phyloP scores from a whole-genome alignment of 2,888 invertebrate genomes.

The Tipula helvola region DNA sequence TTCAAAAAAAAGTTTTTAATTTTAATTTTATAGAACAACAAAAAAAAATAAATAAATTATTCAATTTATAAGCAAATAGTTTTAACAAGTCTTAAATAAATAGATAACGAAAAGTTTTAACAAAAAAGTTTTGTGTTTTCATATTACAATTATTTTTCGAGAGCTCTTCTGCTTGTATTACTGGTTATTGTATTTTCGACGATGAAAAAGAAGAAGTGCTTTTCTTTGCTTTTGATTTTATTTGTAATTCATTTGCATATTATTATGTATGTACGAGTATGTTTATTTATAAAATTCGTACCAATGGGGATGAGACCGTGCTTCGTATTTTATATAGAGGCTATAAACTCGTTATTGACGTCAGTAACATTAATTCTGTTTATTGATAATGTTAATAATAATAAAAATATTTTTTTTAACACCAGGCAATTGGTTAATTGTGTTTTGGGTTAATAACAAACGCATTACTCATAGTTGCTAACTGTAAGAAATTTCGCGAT shows the following conservation, averaged over 20 bases:
- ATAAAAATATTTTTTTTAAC: too few species aligned
- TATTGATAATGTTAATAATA: too few species aligned
- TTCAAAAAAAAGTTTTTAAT: not conserved
- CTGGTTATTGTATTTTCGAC: not conserved
- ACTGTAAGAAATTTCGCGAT: too few species aligned
- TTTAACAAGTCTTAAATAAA: not conserved
- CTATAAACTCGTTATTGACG: too few species aligned
- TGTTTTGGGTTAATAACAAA: too few species aligned
- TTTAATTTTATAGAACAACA: not conserved
- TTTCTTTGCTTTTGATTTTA: not conserved
- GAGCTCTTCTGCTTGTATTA: not conserved
- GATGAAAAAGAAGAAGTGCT: not conserved
- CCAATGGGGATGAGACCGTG: too few species aligned
- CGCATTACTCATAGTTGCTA: too few species aligned
- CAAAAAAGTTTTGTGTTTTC: not conserved
- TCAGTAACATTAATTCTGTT: too few species aligned
- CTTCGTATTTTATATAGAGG: too few species aligned
- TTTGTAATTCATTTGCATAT: not conserved
- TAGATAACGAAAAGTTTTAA: not conserved
- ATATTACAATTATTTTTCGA: not conserved
- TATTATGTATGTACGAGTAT: not conserved
- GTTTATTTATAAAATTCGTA: too few species aligned
- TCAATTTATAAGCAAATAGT: not conserved
- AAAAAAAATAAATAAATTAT: not conserved
- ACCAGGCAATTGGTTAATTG: too few species aligned